Evolutionary conservation across 2,797 vertebrate species (phyloP).

Genomic region (Sebastes ruberrimus): DNA sequence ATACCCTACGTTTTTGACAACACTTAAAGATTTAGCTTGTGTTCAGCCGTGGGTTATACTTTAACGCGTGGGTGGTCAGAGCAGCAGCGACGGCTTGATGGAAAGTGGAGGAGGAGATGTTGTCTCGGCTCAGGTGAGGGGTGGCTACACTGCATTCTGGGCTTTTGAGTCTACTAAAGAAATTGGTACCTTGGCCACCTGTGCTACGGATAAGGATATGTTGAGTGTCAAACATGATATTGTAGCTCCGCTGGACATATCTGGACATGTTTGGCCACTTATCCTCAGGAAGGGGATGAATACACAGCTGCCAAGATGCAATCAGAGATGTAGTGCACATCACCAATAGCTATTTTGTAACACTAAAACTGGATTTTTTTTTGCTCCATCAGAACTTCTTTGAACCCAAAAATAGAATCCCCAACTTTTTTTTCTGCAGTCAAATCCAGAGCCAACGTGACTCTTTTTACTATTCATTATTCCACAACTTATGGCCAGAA

Average conservation of each 20-base stretch:
- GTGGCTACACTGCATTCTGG: conserved; percentile 22
- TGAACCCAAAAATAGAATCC: conserved; percentile 10
- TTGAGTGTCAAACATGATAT: too few relatives aligned
- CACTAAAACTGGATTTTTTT: not conserved
- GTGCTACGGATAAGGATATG: not conserved
- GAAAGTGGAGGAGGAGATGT: conserved; percentile 40
- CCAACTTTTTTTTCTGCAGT: conserved; percentile 6
- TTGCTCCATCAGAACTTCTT: conserved; percentile 17
- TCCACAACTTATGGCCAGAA: conserved; percentile 45
- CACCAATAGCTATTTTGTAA: not conserved
- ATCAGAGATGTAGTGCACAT: not conserved
- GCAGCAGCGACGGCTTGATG: not conserved
- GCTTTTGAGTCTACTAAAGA: conserved; percentile 10
- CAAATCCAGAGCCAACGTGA: conserved; percentile 33
- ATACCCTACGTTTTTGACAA: not conserved
- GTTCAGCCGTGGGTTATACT: conserved; percentile 22
- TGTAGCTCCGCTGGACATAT: not conserved
- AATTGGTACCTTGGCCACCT: not conserved
- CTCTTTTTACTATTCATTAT: conserved; percentile 57
- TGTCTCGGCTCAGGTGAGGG: conserved; percentile 17
- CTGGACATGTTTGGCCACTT: not conserved
- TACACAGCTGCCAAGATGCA: not conserved
- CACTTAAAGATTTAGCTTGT: not conserved
- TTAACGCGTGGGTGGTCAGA: conserved; percentile 22
- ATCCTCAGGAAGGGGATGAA: not conserved